Conservation (phyloP, 1,140 invertebrate species). For the Probaryconus sp. region DNA sequence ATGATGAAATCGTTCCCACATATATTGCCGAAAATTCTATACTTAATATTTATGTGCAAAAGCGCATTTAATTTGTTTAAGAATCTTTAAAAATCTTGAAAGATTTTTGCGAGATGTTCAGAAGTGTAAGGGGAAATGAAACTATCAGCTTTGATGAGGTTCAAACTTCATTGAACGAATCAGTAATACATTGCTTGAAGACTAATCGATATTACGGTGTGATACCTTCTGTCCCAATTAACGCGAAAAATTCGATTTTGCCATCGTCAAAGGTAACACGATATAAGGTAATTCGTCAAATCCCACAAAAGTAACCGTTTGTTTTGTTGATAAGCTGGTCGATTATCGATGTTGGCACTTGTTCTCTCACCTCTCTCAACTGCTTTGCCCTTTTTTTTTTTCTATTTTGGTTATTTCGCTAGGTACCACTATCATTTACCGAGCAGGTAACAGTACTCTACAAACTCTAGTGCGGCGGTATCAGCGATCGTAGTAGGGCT, state of each 20-base stretch:
- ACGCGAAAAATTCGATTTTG: slow-evolving; percentile 52
- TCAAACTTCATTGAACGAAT: slow-evolving; percentile 34
- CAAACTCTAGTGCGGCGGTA: slow-evolving; percentile 72
- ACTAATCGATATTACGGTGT: slow-evolving; percentile 54
- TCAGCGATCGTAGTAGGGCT: slow-evolving; percentile 77
- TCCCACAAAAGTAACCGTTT: slow-evolving; percentile 25
- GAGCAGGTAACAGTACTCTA: slow-evolving; percentile 50
- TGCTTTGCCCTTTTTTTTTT: slow-evolving; percentile 48
- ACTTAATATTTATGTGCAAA: too few species aligned
- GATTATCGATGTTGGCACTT: slow-evolving; percentile 77
- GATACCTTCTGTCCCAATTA: slow-evolving; percentile 57
- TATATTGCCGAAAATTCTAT: too few species aligned
- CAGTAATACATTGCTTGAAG: slow-evolving; percentile 33
- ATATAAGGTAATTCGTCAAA: slow-evolving; percentile 34
- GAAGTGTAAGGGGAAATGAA: slow-evolving; percentile 23
- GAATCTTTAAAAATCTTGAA: too few species aligned
- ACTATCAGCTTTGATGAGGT: slow-evolving; percentile 19
- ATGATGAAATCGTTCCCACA: too few species aligned
- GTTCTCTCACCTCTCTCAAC: slow-evolving; percentile 25
- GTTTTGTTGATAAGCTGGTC: slow-evolving; percentile 44
- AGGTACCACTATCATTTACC: slow-evolving; percentile 38
- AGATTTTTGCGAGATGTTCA: too few species aligned
- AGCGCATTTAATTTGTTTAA: too few species aligned
- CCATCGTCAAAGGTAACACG: slow-evolving; percentile 38
- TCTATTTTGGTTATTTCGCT: slow-evolving; percentile 69